A percentile compares a stretch with the other conserved stretches of the same genome.
phyloP scores from a whole-genome alignment of 2,888 invertebrate species.

The Coenonympha arcania region DNA sequence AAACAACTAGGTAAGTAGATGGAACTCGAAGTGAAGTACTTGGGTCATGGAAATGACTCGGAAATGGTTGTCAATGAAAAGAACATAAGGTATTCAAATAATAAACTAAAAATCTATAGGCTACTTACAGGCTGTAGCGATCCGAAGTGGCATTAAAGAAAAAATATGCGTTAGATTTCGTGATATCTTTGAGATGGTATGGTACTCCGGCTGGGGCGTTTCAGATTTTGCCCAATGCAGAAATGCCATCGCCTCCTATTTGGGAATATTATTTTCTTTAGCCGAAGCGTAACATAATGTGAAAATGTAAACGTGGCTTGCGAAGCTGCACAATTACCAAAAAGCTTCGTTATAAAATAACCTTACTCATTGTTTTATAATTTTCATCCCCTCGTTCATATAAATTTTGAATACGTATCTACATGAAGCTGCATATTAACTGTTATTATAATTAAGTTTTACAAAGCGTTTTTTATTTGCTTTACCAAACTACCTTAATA shows the following conservation, averaged over 20 bases:
- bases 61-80: conserved; percentile 14
- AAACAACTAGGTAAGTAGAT: not conserved
- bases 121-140: conserved; percentile 71
- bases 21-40: conserved; percentile 10
- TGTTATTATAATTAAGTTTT: not conserved
- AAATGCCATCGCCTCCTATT: conserved; percentile 70
- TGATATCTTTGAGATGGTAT: conserved; percentile 50
- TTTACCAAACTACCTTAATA: not conserved
- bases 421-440: not conserved
- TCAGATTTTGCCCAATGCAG: conserved; percentile 63
- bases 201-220: conserved; percentile 55
- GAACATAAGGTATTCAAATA: conserved; percentile 9
- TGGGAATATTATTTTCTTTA: conserved; percentile 50
- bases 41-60: too few species aligned
- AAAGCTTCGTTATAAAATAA: conserved; percentile 19
- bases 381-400: not conserved
- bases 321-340: conserved; percentile 29
- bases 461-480: not conserved
- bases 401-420: not conserved
- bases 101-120: conserved; percentile 27
- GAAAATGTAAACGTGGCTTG: conserved; percentile 25
- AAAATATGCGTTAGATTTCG: conserved; percentile 67
- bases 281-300: conserved; percentile 49
- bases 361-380: conserved; percentile 1
- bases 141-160: conserved; percentile 71